A percentile compares a stretch with the other conserved stretches of the same genome.
Conservation (phyloP, 1,140 invertebrate species). For the Ips typographus region DNA sequence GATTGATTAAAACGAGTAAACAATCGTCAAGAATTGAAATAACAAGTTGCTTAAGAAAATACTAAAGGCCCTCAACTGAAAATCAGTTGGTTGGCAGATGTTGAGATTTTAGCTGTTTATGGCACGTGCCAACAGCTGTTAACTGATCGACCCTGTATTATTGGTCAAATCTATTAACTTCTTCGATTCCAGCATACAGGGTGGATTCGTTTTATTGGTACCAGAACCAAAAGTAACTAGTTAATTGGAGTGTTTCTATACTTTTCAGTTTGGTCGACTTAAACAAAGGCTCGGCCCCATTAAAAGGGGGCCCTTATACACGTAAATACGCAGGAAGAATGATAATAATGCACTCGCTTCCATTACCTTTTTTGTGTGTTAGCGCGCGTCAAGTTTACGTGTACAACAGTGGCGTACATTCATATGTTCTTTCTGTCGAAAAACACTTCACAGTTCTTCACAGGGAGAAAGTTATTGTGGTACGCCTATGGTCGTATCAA, state of each 20-base stretch:
- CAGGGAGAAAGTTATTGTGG: constrained; percentile 1
- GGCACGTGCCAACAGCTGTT: constrained; percentile 13
- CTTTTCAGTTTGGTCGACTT: no score
- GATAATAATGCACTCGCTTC: constrained; percentile 32
- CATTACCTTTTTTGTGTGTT: constrained; percentile 34
- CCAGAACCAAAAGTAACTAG: background rate
- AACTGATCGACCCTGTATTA: background rate
- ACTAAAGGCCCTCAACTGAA: no score
- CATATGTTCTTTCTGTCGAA: background rate
- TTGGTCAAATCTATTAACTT: background rate
- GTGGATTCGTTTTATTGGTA: background rate
- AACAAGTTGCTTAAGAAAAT: no score
- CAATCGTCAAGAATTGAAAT: no score
- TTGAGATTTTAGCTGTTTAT: background rate
- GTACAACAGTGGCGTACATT: constrained; percentile 26
- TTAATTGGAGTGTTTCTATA: no score
- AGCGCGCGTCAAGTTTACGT: constrained; percentile 10
- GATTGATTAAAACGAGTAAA: no score
- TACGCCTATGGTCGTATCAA: constrained; percentile 47
- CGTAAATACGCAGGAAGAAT: constrained; percentile 34
- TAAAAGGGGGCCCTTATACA: constrained; percentile 5
- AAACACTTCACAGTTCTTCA: background rate
- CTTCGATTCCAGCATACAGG: no score
- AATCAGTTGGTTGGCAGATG: constrained; percentile 7
- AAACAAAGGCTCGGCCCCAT: background rate